Evolutionary conservation across 1,140 invertebrate genomes (phyloP), one percentile per base, ranked within the genome.

Genomic region (Drosophila quadrilineata): DNA sequence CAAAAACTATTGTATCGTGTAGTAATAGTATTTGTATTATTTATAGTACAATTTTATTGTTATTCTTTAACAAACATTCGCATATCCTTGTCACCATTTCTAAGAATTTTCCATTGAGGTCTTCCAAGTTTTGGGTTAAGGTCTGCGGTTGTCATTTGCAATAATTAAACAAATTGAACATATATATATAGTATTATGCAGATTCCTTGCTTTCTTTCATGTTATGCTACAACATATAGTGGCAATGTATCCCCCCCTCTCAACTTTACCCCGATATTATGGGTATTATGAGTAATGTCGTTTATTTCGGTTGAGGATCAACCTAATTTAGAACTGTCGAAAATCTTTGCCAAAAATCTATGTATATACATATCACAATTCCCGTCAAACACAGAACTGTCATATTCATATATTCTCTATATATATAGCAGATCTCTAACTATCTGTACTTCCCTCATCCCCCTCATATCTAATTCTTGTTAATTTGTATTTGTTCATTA

Each of bases 261-360:
- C n/a, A n/a, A n/a, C n/a, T n/a, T n/a, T n/a, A n/a, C 35, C 14
- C 10, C 3, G 16, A 38, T 14, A 9, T n/a, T n/a, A n/a, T 3
- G 10, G 1, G 12, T 10, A 14, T 16, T 10, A 62, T 68, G 65
- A 68, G 65, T 68, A 68, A 63, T 54, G 12, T 22, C 26, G 53
- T 14, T 28, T 53, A 49, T 62, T 56, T 53, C n/a, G 33, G 36
- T 16, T 24, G 48, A 38, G 38, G 60, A 74, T 71, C 67, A 74
- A 74, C 67, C 71, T 57, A 74, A 74, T 74, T 74, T 71, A 70
- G 46, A 66, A 71, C 50, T 74, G 71, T 66, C 71, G n/a, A 73
- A 71, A 50, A 33, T 48, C 14, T 40, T 63, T 63, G 22, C 52
- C 59, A 36, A 48, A 64, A 31, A 12, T 26, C n/a, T 10, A 10